phyloP scores from a whole-genome alignment of 2,113 vertebrate species.

The Coreoperca whiteheadi region DNA sequence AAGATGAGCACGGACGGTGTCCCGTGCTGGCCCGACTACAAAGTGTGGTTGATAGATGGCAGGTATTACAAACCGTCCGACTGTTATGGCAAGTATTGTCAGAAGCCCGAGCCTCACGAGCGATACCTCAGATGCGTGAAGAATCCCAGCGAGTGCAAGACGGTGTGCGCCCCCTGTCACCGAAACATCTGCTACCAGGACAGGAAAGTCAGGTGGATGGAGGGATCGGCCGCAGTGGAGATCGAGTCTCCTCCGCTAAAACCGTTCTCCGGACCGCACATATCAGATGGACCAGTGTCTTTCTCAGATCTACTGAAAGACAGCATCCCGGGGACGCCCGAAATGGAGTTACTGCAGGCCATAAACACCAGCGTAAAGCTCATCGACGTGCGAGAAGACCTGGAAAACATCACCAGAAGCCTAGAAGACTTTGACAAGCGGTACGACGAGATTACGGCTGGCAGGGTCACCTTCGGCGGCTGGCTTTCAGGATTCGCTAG shows the following conservation, averaged over 20 bases:
- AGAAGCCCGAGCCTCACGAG: neutral
- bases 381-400: neutral
- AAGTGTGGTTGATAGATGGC: slow-evolving; percentile 7
- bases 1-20: slow-evolving; percentile 16
- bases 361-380: slow-evolving; percentile 4
- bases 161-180: neutral
- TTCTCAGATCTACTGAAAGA: slow-evolving; percentile 10
- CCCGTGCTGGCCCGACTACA: slow-evolving; percentile 31
- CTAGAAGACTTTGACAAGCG: neutral
- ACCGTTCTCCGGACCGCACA: neutral
- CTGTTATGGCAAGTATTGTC: slow-evolving; percentile 20
- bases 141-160: slow-evolving; percentile 15
- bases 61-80: slow-evolving; percentile 23
- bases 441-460: neutral
- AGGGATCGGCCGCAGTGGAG: neutral
- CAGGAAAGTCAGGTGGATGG: neutral
- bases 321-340: rapidly evolving
- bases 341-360: neutral
- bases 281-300: slow-evolving; percentile 2
- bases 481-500: slow-evolving; percentile 11
- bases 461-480: neutral
- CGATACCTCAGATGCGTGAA: neutral
- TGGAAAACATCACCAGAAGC: neutral
- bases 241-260: slow-evolving; percentile 13
- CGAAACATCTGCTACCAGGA: neutral